Evolutionary conservation across 2,113 vertebrate species (phyloP).

Genomic region (Daubentonia madagascariensis): DNA sequence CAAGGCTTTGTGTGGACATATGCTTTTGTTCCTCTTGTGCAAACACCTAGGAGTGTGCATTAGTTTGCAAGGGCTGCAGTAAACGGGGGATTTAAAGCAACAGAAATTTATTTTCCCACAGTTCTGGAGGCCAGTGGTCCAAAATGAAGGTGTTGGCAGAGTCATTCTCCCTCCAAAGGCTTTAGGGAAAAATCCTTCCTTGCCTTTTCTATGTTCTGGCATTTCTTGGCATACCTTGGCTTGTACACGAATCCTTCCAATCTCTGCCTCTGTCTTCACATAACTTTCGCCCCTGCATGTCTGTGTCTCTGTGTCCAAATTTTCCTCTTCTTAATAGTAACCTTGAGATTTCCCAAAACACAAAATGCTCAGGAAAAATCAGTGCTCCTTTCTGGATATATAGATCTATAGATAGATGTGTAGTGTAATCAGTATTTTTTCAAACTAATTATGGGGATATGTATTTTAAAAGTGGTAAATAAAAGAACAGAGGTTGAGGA

Average conservation of each 20-base stretch:
- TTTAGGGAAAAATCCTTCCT: neutral
- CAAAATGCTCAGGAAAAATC: neutral
- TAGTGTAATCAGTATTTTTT: neutral
- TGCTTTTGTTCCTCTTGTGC: neutral
- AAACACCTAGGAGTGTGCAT: neutral
- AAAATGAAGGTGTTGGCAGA: neutral
- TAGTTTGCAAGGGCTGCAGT: neutral
- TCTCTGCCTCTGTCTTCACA: neutral
- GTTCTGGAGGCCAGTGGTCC: neutral
- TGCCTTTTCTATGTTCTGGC: neutral
- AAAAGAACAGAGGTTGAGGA: neutral
- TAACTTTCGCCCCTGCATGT: neutral
- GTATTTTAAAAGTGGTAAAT: neutral
- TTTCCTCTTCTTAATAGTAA: neutral
- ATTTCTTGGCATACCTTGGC: neutral
- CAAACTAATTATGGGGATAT: neutral
- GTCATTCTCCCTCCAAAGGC: neutral
- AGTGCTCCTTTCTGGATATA: neutral
- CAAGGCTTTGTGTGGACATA: neutral
- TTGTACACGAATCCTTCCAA: neutral
- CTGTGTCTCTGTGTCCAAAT: neutral
- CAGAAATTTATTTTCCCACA: neutral
- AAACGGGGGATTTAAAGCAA: neutral
- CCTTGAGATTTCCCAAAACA: neutral
- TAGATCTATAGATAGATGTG: neutral